Base-by-base conservation (phyloP, 92 coral and sea anemone species). In the Siderastrea siderea region DNA sequence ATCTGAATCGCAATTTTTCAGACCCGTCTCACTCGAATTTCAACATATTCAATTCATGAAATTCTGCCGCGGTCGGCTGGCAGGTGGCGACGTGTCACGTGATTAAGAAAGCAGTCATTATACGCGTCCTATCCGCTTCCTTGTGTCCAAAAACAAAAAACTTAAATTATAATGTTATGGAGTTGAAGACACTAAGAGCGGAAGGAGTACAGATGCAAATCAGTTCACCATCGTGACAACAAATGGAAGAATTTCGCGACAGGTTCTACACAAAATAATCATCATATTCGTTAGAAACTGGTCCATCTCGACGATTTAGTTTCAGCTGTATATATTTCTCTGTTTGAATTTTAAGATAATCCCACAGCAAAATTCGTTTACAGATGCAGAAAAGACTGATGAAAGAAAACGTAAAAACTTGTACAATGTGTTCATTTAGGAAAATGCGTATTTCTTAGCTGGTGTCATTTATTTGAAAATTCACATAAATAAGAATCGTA, bases 1-100 rank as follows among this genome's bases (percentile, higher is more conserved):
- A 84, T 84, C 91, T 74, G 91, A 81, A 77, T 19, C 54, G 16
- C 51, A 19, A 71, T 57, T 68, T 67, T 77, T 75, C 87, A 50
- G 88, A 68, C 79, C 72, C 47, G 78, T 76, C 84, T 83, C 79
- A 91, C 77, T 59, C 84, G 89, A 93, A 93, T 81, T 80, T 90
- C 91, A 83, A 85, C 89, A 78, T 77, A 76, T 85, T 85, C 89
- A 85, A 77, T 85, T 85, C 89, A 66, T 76, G 84, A 82, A 75
- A 91, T 91, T 91, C 82, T 81, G 86, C 94, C 88, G 87, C 84
- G 63, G 68, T 75, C 59, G 38, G 63, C 45, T 70, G 81, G 93
- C 98, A 95, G 98, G 98, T 95, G 98, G 93, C 65, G 44, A 16
- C 4, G 3, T 5, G 86, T 83, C 98, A 95, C 98, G 96, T 95